Evolutionary conservation across 2,113 vertebrate genomes (phyloP).

Genomic region (Phalacrocorax carbo): DNA sequence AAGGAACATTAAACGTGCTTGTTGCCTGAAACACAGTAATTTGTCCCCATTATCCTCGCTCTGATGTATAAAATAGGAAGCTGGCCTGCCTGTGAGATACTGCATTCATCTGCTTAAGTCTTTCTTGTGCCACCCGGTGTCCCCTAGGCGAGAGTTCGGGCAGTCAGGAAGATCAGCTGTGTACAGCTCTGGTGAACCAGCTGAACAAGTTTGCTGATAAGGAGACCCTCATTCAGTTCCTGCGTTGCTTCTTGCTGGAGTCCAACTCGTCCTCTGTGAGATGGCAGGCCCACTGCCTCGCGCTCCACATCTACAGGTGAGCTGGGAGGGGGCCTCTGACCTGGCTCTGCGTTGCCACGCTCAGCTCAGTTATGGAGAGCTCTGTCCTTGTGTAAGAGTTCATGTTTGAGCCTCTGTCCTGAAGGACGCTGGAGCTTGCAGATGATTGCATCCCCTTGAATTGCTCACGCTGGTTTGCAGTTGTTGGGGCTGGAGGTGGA

Average conservation of each 20-base stretch:
- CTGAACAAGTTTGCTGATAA: conserved; percentile 98
- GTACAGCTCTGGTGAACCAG: conserved; percentile 94
- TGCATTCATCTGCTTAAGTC: background rate
- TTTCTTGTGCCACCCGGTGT: background rate
- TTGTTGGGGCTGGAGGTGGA: background rate
- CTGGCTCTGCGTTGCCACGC: background rate
- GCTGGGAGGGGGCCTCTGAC: background rate
- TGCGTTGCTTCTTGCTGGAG: conserved; percentile 95
- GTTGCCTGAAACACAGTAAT: background rate
- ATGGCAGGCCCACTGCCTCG: conserved; percentile 97
- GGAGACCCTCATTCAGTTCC: conserved; percentile 96
- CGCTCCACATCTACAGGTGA: conserved; percentile 97
- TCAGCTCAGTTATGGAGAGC: background rate
- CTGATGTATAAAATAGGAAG: background rate
- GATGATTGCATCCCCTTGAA: background rate
- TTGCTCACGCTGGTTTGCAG: background rate
- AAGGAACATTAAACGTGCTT: background rate
- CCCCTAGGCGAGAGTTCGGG: conserved; percentile 84
- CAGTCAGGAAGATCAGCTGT: conserved; percentile 96
- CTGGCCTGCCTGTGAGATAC: background rate
- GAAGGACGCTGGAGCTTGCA: background rate
- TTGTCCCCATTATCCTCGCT: background rate
- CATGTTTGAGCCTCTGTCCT: background rate
- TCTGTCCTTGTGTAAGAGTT: background rate
- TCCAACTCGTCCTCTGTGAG: conserved; percentile 96